phyloP scores from a whole-genome alignment of 2,888 invertebrate species.

The Epistrophella euchroma region DNA sequence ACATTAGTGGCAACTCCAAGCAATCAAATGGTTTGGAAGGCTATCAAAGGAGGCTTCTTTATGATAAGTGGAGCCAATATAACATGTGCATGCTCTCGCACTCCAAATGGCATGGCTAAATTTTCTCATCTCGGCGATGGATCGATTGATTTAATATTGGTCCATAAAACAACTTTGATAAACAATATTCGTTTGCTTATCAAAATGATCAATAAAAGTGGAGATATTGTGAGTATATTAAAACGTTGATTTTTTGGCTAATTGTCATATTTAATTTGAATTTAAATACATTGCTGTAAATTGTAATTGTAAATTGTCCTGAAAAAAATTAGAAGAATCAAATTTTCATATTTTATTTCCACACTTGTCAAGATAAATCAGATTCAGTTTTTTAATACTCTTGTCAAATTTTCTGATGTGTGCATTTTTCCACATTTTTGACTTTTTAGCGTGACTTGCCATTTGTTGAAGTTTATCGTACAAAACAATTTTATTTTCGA shows the following conservation, averaged over 20 bases:
- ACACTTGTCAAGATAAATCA: too few species aligned
- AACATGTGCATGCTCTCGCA: conserved; percentile 89
- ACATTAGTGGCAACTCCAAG: conserved; percentile 21
- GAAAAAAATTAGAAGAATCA: too few species aligned
- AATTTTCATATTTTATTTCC: too few species aligned
- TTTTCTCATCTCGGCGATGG: conserved; percentile 92
- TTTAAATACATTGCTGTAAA: too few species aligned
- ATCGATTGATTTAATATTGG: conserved; percentile 90
- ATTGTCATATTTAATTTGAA: too few species aligned
- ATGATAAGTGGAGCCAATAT: conserved; percentile 92
- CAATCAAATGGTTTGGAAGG: conserved; percentile 84
- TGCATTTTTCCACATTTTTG: too few species aligned
- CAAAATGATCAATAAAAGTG: conserved; percentile 86
- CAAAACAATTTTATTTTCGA: conserved; percentile 89
- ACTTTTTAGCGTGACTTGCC: conserved; percentile 86
- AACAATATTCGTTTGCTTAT: conserved; percentile 89
- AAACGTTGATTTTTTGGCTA: too few species aligned
- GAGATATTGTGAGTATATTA: conserved; percentile 86
- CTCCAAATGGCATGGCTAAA: conserved; percentile 91
- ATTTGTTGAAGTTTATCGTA: conserved; percentile 90
- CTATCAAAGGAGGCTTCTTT: conserved; percentile 89
- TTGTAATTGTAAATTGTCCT: too few species aligned
- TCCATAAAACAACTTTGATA: conserved; percentile 89
- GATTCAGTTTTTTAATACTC: too few species aligned
- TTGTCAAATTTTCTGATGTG: too few species aligned